phyloP scores from a whole-genome alignment of 1,140 invertebrate species.

The Drosophila parabipectinata region DNA sequence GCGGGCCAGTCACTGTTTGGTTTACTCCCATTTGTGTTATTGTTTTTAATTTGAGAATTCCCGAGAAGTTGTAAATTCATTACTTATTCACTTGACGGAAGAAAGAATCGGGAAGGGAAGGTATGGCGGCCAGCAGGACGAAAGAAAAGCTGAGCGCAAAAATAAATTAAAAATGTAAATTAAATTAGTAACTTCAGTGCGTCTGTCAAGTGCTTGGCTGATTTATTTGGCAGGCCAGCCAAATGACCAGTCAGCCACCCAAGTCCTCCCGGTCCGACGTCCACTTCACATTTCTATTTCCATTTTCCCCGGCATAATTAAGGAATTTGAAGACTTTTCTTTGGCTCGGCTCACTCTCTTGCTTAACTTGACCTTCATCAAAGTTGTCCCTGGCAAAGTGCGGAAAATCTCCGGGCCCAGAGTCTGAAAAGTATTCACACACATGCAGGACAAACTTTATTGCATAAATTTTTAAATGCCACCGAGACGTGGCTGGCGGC shows the following conservation, averaged over 20 bases:
- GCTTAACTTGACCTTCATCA: conserved; percentile 57
- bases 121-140: not conserved
- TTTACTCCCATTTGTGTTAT: conserved; percentile 71
- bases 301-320: conserved; percentile 28
- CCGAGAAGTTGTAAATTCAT: conserved; percentile 82
- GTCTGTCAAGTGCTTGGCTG: conserved; percentile 79
- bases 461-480: conserved; percentile 80
- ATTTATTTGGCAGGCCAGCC: conserved; percentile 72
- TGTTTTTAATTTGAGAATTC: conserved; percentile 83
- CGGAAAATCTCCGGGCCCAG: conserved; percentile 34
- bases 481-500: conserved; percentile 1
- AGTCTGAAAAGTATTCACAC: conserved; percentile 34
- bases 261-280: not conserved
- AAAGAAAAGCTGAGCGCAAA: conserved; percentile 46
- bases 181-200: conserved; percentile 83
- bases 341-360: conserved; percentile 6
- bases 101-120: conserved; percentile 32
- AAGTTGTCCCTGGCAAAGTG: conserved; percentile 43
- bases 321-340: conserved; percentile 41
- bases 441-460: conserved; percentile 60
- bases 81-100: conserved; percentile 80
- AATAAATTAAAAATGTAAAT: conserved; percentile 83
- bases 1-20: conserved; percentile 47
- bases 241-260: conserved; percentile 38
- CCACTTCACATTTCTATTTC: not conserved